phyloP scores from a whole-genome alignment of 2,113 vertebrate genomes.

The Gracilinanus agilis region DNA sequence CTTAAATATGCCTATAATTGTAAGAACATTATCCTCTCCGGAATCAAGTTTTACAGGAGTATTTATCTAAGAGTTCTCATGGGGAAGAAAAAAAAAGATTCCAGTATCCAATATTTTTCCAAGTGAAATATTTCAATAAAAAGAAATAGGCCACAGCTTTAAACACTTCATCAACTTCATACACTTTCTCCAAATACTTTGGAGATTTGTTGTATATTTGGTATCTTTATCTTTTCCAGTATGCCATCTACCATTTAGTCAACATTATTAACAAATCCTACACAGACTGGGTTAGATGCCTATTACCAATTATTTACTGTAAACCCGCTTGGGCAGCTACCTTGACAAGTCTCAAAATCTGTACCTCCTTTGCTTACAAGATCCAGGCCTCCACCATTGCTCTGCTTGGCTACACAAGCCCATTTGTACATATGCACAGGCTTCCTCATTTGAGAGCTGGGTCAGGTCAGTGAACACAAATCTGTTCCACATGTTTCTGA shows the following conservation, averaged over 20 bases:
- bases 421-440: constrained; percentile 2
- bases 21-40: not conserved
- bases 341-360: not conserved
- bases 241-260: not conserved
- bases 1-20: not conserved
- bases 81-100: not conserved
- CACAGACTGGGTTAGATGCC: not conserved
- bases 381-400: not conserved
- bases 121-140: constrained; percentile 11
- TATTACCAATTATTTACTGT: not conserved
- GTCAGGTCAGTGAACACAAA: constrained; percentile 56
- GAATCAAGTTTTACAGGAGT: not conserved
- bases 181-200: not conserved
- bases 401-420: constrained; percentile 17
- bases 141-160: constrained; percentile 12
- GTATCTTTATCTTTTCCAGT: not conserved
- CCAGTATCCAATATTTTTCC: not conserved
- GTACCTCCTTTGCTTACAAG: not conserved
- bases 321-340: not conserved
- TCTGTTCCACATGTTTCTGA: constrained; percentile 70
- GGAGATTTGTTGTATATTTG: not conserved
- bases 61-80: not conserved
- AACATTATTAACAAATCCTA: not conserved
- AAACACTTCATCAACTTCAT: constrained; percentile 1
- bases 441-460: constrained; percentile 53